Conservation (phyloP, 1,140 invertebrate species). For the Cardiocondyla obscurior region DNA sequence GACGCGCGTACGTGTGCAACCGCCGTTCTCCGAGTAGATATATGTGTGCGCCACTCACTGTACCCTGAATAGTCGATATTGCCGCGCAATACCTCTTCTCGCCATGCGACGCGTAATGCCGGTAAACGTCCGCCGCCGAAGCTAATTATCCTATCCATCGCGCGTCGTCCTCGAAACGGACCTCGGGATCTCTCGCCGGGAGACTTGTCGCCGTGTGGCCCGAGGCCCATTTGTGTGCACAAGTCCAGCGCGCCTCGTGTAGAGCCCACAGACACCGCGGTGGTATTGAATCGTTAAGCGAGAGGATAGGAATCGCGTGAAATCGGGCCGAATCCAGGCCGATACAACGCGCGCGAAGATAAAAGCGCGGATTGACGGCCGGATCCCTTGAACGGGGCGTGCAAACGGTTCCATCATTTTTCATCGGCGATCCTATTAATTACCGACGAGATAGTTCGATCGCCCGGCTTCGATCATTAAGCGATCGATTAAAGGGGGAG, state of each 20-base stretch:
- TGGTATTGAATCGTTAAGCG: constrained; percentile 10
- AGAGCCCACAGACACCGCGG: too few species aligned
- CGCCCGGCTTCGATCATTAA: constrained; percentile 71
- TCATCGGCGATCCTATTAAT: constrained; percentile 75
- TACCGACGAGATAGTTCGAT: constrained; percentile 72
- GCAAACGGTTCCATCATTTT: constrained; percentile 69
- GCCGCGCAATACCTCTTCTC: background rate
- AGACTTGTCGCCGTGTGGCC: background rate
- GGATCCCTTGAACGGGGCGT: background rate
- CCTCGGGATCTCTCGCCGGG: background rate
- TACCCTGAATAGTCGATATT: constrained; percentile 41
- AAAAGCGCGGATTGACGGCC: background rate
- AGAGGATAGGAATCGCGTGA: constrained; percentile 36
- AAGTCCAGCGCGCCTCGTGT: too few species aligned
- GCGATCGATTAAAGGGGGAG: constrained; percentile 76
- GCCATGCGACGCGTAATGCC: constrained; percentile 34
- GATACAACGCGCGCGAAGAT: constrained; percentile 41
- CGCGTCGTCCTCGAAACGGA: constrained; percentile 20
- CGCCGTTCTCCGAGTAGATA: constrained; percentile 1
- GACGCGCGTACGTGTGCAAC: background rate
- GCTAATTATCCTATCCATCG: constrained; percentile 47
- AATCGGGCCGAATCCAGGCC: constrained; percentile 5
- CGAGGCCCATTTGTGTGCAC: background rate
- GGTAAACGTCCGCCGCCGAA: constrained; percentile 33
- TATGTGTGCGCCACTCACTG: constrained; percentile 6